phyloP scores from a whole-genome alignment of 2,888 invertebrate genomes.

The Glaucopsyche alexis region DNA sequence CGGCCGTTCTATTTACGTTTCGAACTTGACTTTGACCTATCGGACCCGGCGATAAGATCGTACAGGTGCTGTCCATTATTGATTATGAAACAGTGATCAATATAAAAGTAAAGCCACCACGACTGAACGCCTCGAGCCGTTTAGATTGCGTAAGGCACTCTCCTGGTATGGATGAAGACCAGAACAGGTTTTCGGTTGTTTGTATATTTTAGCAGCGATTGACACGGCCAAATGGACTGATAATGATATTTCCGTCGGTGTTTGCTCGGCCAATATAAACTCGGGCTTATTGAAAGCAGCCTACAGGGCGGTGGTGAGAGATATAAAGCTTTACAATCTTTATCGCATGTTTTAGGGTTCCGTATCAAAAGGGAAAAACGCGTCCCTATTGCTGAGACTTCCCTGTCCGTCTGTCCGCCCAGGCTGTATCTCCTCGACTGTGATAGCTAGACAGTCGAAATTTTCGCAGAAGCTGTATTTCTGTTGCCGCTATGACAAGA shows the following conservation, averaged over 20 bases:
- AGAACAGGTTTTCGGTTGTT: conserved; percentile 15
- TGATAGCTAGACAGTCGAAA: too few species aligned
- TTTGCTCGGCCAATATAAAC: neutral
- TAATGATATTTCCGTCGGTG: conserved; percentile 17
- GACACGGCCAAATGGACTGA: conserved; percentile 11
- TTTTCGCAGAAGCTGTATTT: too few species aligned
- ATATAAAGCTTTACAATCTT: neutral
- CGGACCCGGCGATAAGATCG: conserved; percentile 24
- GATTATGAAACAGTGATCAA: conserved; percentile 24
- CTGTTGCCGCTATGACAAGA: too few species aligned
- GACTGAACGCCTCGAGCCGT: conserved; percentile 13
- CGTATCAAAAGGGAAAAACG: too few species aligned
- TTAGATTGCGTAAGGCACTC: conserved; percentile 18
- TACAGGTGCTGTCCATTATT: conserved; percentile 22
- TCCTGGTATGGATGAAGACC: neutral
- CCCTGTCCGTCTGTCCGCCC: too few species aligned
- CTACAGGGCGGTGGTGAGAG: neutral
- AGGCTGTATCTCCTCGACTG: too few species aligned
- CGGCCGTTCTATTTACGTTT: conserved; percentile 1
- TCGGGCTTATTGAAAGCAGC: neutral
- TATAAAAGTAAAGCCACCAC: conserved; percentile 21
- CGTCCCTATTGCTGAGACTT: too few species aligned
- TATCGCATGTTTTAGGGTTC: too few species aligned
- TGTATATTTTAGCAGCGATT: conserved; percentile 6
- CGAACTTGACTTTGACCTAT: conserved; percentile 25